Percentiles rank a stretch among this genome's conserved stretches.
Conservation (phyloP, 2,113 vertebrate genomes). For the Callospermophilus lateralis region DNA sequence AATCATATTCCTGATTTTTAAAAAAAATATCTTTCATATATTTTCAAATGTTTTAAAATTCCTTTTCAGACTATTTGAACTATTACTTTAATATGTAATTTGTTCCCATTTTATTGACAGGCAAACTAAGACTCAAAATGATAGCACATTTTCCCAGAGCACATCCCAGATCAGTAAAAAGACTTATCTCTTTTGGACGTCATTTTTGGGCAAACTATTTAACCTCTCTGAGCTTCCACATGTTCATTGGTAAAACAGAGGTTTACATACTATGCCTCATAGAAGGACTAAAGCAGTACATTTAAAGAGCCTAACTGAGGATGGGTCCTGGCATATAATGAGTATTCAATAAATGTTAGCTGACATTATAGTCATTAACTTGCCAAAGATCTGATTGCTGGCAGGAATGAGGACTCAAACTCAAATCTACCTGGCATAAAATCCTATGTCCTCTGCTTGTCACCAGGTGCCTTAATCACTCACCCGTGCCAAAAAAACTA, state of each 20-base stretch:
- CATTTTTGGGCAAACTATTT: not conserved
- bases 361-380: not conserved
- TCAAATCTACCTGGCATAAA: not conserved
- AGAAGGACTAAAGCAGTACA: not conserved
- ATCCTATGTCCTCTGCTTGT: not conserved
- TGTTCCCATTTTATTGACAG: conserved; percentile 33
- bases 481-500: not conserved
- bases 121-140: not conserved
- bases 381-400: conserved; percentile 7
- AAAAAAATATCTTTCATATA: conserved; percentile 28
- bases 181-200: not conserved
- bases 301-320: not conserved
- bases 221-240: not conserved
- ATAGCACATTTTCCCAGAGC: not conserved
- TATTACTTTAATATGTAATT: conserved; percentile 17
- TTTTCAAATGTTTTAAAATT: conserved; percentile 43
- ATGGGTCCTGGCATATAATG: not conserved
- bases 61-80: conserved; percentile 20
- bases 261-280: not conserved
- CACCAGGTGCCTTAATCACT: not conserved
- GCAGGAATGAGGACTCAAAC: not conserved
- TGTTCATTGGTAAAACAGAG: not conserved
- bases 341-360: not conserved
- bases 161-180: not conserved
- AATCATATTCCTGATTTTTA: conserved; percentile 21